A percentile compares a stretch with the other conserved stretches of the same genome.
These are phyloP conservation scores for Diploptera punctata DNA, from an alignment of 2,888 invertebrate genomes.

Conservation along the genomic window DNA sequence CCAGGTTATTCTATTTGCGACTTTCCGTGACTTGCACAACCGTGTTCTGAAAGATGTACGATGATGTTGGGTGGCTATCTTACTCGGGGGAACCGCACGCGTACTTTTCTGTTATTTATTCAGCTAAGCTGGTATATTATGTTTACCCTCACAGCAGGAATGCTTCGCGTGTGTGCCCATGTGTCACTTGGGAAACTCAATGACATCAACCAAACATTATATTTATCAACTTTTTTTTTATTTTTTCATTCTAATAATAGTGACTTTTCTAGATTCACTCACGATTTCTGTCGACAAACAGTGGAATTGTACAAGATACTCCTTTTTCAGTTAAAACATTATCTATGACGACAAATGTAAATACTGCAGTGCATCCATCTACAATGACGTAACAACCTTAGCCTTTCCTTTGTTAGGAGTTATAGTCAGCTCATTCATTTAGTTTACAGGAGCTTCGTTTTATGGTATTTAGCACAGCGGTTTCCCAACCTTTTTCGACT, in stretches of 20 bases:
- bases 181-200: slow-evolving; percentile 8
- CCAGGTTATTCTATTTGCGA: background rate
- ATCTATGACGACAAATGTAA: too few species aligned
- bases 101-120: slow-evolving; percentile 24
- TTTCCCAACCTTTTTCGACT: too few species aligned
- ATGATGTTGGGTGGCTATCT: background rate
- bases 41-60: background rate
- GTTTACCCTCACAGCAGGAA: slow-evolving; percentile 7
- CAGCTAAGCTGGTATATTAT: slow-evolving; percentile 9
- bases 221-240: background rate
- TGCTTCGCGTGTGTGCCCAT: slow-evolving; percentile 21
- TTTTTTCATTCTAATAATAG: background rate
- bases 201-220: slow-evolving; percentile 6
- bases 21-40: slow-evolving; percentile 6
- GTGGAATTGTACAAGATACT: background rate
- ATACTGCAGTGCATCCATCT: too few species aligned
- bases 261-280: background rate
- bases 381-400: too few species aligned
- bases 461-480: too few species aligned
- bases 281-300: background rate
- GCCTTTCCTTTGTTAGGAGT: too few species aligned
- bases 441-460: too few species aligned
- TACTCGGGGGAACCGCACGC: background rate
- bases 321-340: too few species aligned
- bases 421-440: too few species aligned